Conservation (phyloP, 2,797 vertebrate genomes). For the Oreochromis mossambicus region DNA sequence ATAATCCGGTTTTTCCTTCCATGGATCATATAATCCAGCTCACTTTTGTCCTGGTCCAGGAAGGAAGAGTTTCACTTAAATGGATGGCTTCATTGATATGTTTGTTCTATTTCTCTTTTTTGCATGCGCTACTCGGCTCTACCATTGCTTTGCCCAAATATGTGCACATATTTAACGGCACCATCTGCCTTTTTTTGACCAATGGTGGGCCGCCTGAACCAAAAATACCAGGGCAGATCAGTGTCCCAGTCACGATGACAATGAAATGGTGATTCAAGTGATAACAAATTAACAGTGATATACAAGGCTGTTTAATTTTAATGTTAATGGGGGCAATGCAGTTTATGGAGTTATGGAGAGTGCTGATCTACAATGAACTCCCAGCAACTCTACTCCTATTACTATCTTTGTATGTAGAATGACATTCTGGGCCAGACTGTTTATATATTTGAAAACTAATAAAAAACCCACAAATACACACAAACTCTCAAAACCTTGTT, state of each 20-base stretch:
- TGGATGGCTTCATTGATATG: neutral
- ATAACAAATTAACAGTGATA: neutral
- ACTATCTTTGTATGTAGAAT: neutral
- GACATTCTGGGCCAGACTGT: neutral
- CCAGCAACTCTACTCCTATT: neutral
- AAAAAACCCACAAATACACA: fast-evolving
- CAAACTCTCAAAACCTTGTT: fast-evolving
- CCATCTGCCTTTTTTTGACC: neutral
- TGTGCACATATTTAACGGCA: neutral
- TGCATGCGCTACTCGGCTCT: neutral
- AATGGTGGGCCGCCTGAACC: neutral
- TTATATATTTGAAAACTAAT: neutral
- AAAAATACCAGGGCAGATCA: fast-evolving
- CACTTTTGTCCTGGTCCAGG: fast-evolving
- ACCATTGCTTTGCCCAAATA: neutral
- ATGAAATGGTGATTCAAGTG: neutral
- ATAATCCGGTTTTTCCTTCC: neutral
- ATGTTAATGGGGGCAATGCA: neutral
- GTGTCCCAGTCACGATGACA: neutral
- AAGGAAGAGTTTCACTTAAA: neutral
- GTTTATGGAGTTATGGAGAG: neutral
- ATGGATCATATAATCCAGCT: neutral
- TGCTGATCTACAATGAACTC: neutral
- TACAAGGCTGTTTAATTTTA: neutral
- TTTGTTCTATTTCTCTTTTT: neutral